Evolutionary conservation across 2,888 invertebrate species (phyloP).

Genomic region (Diploptera punctata): DNA sequence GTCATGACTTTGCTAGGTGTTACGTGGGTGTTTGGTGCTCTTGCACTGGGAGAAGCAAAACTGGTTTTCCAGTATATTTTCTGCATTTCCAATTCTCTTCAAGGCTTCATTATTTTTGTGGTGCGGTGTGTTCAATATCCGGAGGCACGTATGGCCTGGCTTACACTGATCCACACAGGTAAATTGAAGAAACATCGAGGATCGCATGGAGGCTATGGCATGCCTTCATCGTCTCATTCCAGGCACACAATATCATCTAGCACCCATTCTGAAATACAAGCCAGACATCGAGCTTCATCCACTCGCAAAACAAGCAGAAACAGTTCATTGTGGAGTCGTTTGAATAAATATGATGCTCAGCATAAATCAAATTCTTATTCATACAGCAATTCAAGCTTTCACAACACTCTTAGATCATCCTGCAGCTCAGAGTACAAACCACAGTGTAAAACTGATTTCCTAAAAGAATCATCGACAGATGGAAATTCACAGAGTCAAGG

Average conservation of each 20-base stretch:
- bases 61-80: constrained; percentile 50
- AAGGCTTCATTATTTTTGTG: constrained; percentile 52
- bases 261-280: constrained; percentile 1
- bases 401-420: constrained; percentile 5
- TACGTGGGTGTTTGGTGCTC: constrained; percentile 51
- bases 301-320: constrained; percentile 1
- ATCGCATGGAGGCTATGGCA: neutral
- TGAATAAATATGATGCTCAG: neutral
- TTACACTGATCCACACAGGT: constrained; percentile 31
- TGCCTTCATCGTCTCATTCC: constrained; percentile 35
- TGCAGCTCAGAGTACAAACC: neutral
- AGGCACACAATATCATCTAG: constrained; percentile 32
- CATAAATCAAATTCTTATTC: constrained; percentile 3
- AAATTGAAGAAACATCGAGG: constrained; percentile 37
- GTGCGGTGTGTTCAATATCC: constrained; percentile 38
- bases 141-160: constrained; percentile 37
- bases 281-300: neutral
- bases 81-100: constrained; percentile 50
- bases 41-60: constrained; percentile 48
- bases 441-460: neutral
- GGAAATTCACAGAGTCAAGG: neutral
- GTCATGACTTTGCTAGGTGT: constrained; percentile 49
- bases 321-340: constrained; percentile 27
- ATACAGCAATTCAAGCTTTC: constrained; percentile 15
- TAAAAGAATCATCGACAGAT: neutral